Evolutionary conservation across 2,113 vertebrate species (phyloP), one percentile per base, ranked within the genome.

Genomic region (mouse (Mus musculus)): DNA sequence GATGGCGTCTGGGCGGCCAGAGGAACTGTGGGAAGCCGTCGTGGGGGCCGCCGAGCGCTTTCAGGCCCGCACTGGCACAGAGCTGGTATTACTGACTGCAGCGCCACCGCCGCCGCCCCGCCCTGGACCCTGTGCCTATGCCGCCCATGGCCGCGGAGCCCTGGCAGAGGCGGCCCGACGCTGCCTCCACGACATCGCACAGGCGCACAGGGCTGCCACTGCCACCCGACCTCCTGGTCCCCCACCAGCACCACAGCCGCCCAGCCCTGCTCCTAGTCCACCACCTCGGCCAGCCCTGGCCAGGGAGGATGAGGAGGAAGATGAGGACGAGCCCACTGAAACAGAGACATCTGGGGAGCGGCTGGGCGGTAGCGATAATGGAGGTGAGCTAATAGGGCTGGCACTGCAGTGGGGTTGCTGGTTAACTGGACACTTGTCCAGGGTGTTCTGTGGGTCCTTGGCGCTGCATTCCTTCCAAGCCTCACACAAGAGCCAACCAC

Each of bases 101-200:
- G 99, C 98, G 1, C 99, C 98, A 49, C 99, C 98, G 10, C 99
- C 98, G 46, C 99, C 98, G 22, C 99, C 99, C 63, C 97, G 98
- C 17, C 97, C 97, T 0, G 97, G 97, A 2, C 98, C 99, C 61
- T 99, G 98, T 75, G 98, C 98, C 76, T 99, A 99, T 9, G 98
- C 96, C 0, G 98, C 99, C 5, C 99, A 99, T 82, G 99, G 99
- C 19, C 99, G 98, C 0, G 99, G 99, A 1, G 98, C 99, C 5
- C 98, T 99, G 96, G 99, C 99, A 0, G 99, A 99, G 77, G 99
- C 99, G 0, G 98, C 99, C 0, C 98, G 98, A 20, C 98, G 99
- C 94, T 99, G 99, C 98, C 95, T 99, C 93, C 99, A 99, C 1
- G 99, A 99, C 98, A 99, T 99, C 8, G 99, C 99, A 3, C 99